Base-by-base conservation (phyloP, 2,888 invertebrate genomes). In the Hypomecis punctinalis region DNA sequence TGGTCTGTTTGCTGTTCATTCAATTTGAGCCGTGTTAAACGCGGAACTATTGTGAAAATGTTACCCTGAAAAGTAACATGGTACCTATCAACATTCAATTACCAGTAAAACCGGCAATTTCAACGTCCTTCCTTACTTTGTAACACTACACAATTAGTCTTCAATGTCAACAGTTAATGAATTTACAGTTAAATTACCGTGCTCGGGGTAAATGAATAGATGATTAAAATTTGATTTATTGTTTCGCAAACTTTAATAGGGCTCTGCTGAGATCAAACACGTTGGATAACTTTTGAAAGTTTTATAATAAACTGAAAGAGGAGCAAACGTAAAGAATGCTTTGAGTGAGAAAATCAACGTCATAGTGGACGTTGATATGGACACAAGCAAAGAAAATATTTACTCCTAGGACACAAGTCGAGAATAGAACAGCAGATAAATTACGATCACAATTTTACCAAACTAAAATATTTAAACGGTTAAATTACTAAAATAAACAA, bases 91-190 rank as follows among this genome's bases (percentile, higher is more conserved):
- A 11, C 35, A n/a, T 36, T 49, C 36, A 37, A 6, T 51, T 51
- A 51, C 9, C 11, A 49, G 5, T 11, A 11, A 13, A 36, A 10
- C 4, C 5, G 11, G 10, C 4, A 37, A 7, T 52, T 52, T 23
- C 6, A 13, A 23, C 39, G 23, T 52, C 9, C n/a, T 11, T 48
- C 33, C 39, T 48, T 48, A 48, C 23, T 10, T 9, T 55, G 46
- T 37, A 46, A 39, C 0, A 11, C 8, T 57, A 7, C 8, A 36
- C 33, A 45, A 52, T 45, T 37, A 37, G 45, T 45, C 23, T 13
- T n/a, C 51, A 59, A 59, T 59, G 51, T 39, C 59, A 59, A 48
- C 23, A 33, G 45, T 45, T 39, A 51, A 45, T 59, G 11, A 59
- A 52, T 59, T 51, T 11, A 43, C 58, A n/a, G 10, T 45, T 37